Percentiles rank a stretch among this genome's conserved stretches.
Evolutionary conservation across 2,888 invertebrate genomes (phyloP).

Genomic region (Lochmaea capreae): DNA sequence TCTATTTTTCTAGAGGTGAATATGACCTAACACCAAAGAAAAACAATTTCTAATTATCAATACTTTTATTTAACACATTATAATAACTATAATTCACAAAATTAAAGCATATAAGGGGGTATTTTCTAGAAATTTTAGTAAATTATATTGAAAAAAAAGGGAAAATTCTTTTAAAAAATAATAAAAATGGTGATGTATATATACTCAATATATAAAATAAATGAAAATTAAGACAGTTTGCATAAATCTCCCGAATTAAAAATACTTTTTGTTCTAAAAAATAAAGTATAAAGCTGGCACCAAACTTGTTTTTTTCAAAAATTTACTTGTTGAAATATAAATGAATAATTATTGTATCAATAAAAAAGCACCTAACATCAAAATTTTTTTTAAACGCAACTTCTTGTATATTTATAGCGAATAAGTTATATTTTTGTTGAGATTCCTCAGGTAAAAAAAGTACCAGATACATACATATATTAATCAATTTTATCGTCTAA

Average conservation of each 20-base stretch:
- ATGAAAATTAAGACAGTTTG: constrained; percentile 16
- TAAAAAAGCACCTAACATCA: constrained; percentile 2
- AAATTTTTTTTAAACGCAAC: background rate
- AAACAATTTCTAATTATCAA: constrained; percentile 1
- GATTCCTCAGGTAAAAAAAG: background rate
- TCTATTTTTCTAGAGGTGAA: too few species aligned
- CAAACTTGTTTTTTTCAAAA: background rate
- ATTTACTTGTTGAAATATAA: background rate
- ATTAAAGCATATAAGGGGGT: constrained; percentile 52
- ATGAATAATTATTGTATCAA: background rate
- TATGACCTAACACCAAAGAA: background rate
- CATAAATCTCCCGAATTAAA: background rate
- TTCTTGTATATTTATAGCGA: background rate
- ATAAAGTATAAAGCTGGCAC: too few species aligned
- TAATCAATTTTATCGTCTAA: background rate
- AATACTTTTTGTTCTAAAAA: too few species aligned
- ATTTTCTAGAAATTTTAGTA: constrained; percentile 44
- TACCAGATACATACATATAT: background rate
- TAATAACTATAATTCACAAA: constrained; percentile 53
- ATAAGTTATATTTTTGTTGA: background rate
- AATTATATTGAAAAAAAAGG: constrained; percentile 41
- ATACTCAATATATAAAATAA: constrained; percentile 13
- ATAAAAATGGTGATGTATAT: constrained; percentile 40
- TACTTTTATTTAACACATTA: constrained; percentile 54
- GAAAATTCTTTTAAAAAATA: constrained; percentile 42